Percentiles rank a stretch among this genome's conserved stretches.
Evolutionary conservation across 1,140 invertebrate species (phyloP).

Genomic region (Caenorhabditis inopinata): DNA sequence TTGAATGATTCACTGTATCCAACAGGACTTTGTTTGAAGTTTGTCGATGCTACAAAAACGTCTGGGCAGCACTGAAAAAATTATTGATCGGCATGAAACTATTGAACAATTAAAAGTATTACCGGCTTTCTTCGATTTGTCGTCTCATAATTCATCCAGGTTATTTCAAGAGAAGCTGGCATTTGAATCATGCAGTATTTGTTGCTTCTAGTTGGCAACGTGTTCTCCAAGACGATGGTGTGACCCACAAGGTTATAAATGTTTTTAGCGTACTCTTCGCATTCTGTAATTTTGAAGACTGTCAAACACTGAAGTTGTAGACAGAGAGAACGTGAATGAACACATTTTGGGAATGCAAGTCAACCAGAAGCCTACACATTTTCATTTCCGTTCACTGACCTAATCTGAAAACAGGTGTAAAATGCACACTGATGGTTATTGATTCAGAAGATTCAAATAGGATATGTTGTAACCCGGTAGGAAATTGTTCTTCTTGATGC

Average conservation of each 20-base stretch:
- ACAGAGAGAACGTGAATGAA: background rate
- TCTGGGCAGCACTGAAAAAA: constrained; percentile 13
- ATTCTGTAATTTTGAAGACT: background rate
- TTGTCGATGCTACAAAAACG: background rate
- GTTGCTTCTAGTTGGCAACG: background rate
- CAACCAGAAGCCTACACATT: background rate
- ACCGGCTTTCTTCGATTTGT: background rate
- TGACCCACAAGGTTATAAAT: background rate
- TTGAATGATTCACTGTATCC: background rate
- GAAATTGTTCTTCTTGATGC: background rate
- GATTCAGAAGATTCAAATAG: background rate
- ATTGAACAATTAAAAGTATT: background rate
- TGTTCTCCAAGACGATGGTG: background rate
- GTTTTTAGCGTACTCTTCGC: background rate
- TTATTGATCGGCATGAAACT: background rate
- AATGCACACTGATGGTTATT: background rate
- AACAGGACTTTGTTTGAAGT: background rate
- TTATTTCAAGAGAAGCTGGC: background rate
- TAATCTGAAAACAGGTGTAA: background rate
- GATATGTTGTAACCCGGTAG: background rate
- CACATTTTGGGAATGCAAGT: background rate
- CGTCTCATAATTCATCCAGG: background rate
- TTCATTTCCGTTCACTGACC: background rate
- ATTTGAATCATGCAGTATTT: constrained; percentile 21
- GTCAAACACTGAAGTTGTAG: background rate